phyloP scores from a whole-genome alignment of 2,888 invertebrate species.

The Scaptomyza parva region DNA sequence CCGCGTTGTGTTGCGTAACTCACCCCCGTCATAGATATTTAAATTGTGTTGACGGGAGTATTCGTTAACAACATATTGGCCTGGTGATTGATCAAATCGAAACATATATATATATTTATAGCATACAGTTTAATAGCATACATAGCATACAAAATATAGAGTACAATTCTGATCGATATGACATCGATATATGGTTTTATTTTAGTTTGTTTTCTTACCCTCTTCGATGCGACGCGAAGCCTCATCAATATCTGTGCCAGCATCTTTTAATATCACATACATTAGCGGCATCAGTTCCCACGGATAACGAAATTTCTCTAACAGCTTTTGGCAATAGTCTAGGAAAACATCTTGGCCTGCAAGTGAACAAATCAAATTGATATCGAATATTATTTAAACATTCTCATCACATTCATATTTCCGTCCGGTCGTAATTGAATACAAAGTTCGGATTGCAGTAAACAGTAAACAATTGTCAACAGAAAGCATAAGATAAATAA shows the following conservation, averaged over 20 bases:
- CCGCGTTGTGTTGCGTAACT: slow-evolving; percentile 90
- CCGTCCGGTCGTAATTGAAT: slow-evolving; percentile 34
- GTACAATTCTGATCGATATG: slow-evolving; percentile 2
- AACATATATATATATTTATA: slow-evolving; percentile 39
- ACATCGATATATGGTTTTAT: not conserved
- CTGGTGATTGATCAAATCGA: slow-evolving; percentile 83
- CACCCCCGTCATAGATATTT: slow-evolving; percentile 91
- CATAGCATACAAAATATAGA: not conserved
- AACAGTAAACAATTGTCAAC: slow-evolving; percentile 43
- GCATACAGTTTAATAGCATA: slow-evolving; percentile 6
- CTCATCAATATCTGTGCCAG: slow-evolving; percentile 90
- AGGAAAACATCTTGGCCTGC: slow-evolving; percentile 87
- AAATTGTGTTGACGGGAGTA: slow-evolving; percentile 91
- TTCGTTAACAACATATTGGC: slow-evolving; percentile 90
- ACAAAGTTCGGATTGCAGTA: slow-evolving; percentile 36
- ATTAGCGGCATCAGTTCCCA: slow-evolving; percentile 93
- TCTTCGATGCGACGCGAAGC: slow-evolving; percentile 91
- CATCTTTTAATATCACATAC: slow-evolving; percentile 92
- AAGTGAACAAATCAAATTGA: slow-evolving; percentile 70
- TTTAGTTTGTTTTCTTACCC: slow-evolving; percentile 86
- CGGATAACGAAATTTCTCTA: slow-evolving; percentile 91
- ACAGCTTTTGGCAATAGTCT: slow-evolving; percentile 90
- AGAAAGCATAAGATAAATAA: slow-evolving; percentile 36
- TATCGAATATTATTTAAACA: slow-evolving; percentile 6
- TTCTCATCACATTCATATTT: slow-evolving; percentile 14